Evolutionary conservation across 2,888 invertebrate genomes (phyloP), one percentile per base, ranked within the genome.

Genomic region (Leptopilina myrica): DNA sequence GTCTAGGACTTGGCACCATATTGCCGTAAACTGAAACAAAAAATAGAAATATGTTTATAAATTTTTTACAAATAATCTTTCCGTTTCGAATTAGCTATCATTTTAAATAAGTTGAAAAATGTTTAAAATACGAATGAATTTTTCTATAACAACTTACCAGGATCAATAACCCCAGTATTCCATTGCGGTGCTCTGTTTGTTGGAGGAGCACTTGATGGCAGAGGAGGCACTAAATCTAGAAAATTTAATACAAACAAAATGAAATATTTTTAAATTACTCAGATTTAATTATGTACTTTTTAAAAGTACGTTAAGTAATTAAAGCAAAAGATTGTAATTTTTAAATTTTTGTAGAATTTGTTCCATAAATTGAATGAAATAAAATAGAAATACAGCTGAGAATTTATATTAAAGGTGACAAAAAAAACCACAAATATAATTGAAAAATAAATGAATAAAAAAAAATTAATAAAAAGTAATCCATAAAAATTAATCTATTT

Each of bases 181-280:
- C 90, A 90, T 76, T 90, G 89, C 83, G 86, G 84, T 85, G 86
- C 88, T 87, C 89, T 89, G 84, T 76, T 84, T 81, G 89, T 87
- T 80, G 91, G 92, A 82, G 94, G 94, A 84, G 93, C 93, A 82
- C 92, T 93, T 87, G 93, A 92, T 87, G 94, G 94, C 88, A 94
- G 91, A 81, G 94, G 94, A 85, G 94, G 94, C 86, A 94, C 93
- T 89, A 93, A 92, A 92, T 93, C 94, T 92, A 93, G 91, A 92
- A 90, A 88, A 89, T 83, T 85, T 85, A 84, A 81, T 82, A 83
- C 33, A 9, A 53, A n/a, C 26, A 7, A 49, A 53, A 49, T 69
- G 14, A 53, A 26, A n/a, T 15, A 14, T 33, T 33, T 33, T 33
- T 33, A 33, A 33, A 33, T 33, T 33, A 33, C 33, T 33, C 33